Evolutionary conservation across 2,113 vertebrate genomes (phyloP), one percentile per base, ranked within the genome.

Genomic region (Lipophrys pholis): DNA sequence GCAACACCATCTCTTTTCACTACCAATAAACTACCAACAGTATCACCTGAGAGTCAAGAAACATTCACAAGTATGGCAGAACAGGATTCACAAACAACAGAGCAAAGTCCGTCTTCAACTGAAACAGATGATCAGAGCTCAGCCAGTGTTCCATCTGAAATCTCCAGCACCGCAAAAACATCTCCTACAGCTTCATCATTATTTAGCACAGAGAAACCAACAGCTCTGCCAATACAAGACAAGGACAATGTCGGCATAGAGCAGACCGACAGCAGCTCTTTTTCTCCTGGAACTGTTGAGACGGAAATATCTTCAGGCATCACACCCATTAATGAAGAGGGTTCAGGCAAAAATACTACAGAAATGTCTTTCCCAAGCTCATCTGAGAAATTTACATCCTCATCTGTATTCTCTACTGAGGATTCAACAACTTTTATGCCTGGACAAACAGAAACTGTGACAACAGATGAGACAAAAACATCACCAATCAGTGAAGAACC

Each of bases 121-220:
- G 1, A 14, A 42, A 39, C 55, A 68, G 42, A 56, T 16, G 51
- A 48, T 14, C 15, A 56, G 6, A 6, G 36, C 1, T 61, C 81
- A 60, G 64, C 55, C 15, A 65, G 46, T 54, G 2, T 16, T 14
- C 55, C 7, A 1, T 3, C 38, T 40, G 17, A 15, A 0, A 49
- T 57, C 30, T 8, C 7, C 49, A 60, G 39, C 17, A 53, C 40
- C 43, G 17, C 11, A 11, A 43, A 46, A 36, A 2, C 11, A 43
- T 3, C 11, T 43, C 11, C 51, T 5, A 45, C 17, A 30, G 0
- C 7, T 5, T 55, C 70, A 21, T 0, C 73, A 3, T 14, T 0
- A 10, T 68, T 11, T 8, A 79, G 14, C n/a, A 70, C 69, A 0
- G 42, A 67, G 0, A 5, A 3, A n/a, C 14, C 54, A 53, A 48